Base-by-base conservation (phyloP, 1,140 invertebrate species). In the Euura lappo region DNA sequence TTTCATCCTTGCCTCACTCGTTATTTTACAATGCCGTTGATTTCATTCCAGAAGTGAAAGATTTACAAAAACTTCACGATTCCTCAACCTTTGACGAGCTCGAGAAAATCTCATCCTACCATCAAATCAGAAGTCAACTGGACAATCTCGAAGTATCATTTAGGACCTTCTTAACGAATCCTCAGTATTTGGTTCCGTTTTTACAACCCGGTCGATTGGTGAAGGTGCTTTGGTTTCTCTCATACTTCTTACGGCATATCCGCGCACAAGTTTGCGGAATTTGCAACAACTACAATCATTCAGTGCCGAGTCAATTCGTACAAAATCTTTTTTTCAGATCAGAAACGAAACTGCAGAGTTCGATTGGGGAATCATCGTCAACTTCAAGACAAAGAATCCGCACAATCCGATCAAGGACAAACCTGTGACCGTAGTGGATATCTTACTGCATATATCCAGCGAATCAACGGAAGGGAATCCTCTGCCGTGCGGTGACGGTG, bases 311-410 rank as follows among this genome's bases (percentile, higher is more conserved):
- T 28, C 28, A 28, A 28, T 28, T 28, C 28, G 28, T 28, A 28
- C 28, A 67, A 69, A 51, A 42, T 5, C 2, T 73, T 64, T 72
- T 72, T 83, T 79, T 47, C 72, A 97, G 93, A 91, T 98, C 2
- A 95, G 96, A 88, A 94, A 93, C 79, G 93, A 93, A 69, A 91
- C 93, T 0, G 89, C 95, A 72, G 94, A 97, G 83, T 99, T 97
- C 87, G 98, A 97, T 77, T 99, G 98, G 98, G 97, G 97, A 47
- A 95, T 97, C 44, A 92, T 99, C 65, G 91, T 99, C 1, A 98
- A 98, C 85, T 98, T 97, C 80, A 94, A 95, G 79, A 96, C 96
- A 78, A 90, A 84, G 78, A 88, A 76, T 44, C 83, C 85, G n/a
- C 89, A 83, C 78, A 93, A 93, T 86, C 90, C 92, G 1, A 76